Evolutionary conservation across 2,113 vertebrate genomes (phyloP), one percentile per base, ranked within the genome.

Genomic region (Myrmecophaga tridactyla): DNA sequence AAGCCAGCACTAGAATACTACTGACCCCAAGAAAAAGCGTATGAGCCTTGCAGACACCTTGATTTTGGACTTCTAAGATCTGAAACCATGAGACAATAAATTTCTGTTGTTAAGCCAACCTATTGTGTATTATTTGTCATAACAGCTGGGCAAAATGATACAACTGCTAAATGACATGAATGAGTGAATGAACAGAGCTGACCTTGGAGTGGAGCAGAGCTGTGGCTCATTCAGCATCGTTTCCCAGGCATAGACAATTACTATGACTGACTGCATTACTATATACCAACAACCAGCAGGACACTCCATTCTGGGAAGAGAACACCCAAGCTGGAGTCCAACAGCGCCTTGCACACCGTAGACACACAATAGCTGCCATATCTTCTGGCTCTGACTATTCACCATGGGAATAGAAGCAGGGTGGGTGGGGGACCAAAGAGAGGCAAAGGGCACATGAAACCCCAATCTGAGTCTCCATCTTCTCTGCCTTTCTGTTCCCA

Each of bases 371-470:
- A 80, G 31, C 58, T 48, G 5, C 25, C 11, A 0, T 25, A 15
- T 34, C 39, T 31, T 31, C 48, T 1, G 2, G 27, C 17, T 53
- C 65, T 84, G 72, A 80, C 46, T 39, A 17, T 67, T 53, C 10
- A 5, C 31, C 7, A 0, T 2, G 3, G 1, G 0, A 72, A 51
- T 25, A 4, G 46, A 46, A 48, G 25, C 20, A 39, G 56, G 6
- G 29, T 31, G 48, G 39, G 12, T 7, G 36, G 41, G 77, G 56
- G 14, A 34, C 60, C 46, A 0, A 2, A 1, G 58, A 18, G 23
- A 65, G 56, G 46, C 39, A 4, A 0, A 14, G 34, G 75, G 3
- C 12, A 1, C 27, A n/a, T 34, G 62, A 72, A 27, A 23, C 31
- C 58, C 58, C 3, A 7, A 10, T 2, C 36, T 87, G 67, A 88